These are phyloP conservation scores for Ciconia nigra DNA, from an alignment of 2,797 vertebrate genomes.

Conservation along the genomic window DNA sequence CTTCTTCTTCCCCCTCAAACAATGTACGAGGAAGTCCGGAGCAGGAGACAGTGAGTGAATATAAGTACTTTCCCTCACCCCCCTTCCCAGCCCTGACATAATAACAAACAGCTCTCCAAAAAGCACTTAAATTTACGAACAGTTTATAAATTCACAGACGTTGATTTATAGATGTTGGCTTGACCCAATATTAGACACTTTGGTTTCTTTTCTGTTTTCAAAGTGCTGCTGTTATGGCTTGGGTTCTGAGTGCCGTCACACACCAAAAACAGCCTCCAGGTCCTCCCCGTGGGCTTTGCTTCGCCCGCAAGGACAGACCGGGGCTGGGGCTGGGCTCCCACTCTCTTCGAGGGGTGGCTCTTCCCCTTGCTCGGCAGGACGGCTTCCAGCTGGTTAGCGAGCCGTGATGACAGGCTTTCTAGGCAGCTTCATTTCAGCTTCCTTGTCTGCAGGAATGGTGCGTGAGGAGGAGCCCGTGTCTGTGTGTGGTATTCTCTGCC, in stretches of 20 bases:
- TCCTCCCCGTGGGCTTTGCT: accelerated
- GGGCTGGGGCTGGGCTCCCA: neutral
- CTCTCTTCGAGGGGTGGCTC: neutral
- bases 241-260: slow-evolving; percentile 56
- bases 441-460: slow-evolving; percentile 15
- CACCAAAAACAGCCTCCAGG: slow-evolving; percentile 20
- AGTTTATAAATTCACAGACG: slow-evolving; percentile 78
- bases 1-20: neutral
- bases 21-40: neutral
- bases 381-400: slow-evolving; percentile 15
- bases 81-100: slow-evolving; percentile 47
- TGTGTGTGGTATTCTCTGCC: slow-evolving; percentile 9
- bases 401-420: slow-evolving; percentile 21
- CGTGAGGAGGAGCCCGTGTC: neutral
- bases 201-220: slow-evolving; percentile 64
- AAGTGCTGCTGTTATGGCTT: slow-evolving; percentile 74
- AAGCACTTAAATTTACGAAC: slow-evolving; percentile 79
- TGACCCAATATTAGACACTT: slow-evolving; percentile 70
- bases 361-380: neutral
- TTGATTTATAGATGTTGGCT: slow-evolving; percentile 77
- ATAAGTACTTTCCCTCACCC: slow-evolving; percentile 16
- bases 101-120: slow-evolving; percentile 77
- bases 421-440: neutral
- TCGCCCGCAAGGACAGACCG: accelerated
- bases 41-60: neutral